phyloP scores from a whole-genome alignment of 1,140 invertebrate genomes.

The Drosophila trapezifrons region DNA sequence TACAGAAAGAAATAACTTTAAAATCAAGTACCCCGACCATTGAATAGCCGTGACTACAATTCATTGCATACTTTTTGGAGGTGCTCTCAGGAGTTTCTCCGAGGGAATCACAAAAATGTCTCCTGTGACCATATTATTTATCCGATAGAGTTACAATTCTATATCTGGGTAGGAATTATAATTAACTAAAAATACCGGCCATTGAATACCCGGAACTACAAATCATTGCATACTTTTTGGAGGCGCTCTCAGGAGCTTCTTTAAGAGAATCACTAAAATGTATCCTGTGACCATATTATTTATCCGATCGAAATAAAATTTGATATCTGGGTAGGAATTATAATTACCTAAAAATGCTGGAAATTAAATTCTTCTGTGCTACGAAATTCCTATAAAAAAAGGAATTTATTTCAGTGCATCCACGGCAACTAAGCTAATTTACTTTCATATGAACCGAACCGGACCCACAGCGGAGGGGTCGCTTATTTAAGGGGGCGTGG shows the following conservation, averaged over 20 bases:
- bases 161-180: not conserved
- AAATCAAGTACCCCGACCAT: too few species aligned
- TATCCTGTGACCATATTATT: too few species aligned
- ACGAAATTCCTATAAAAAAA: not conserved
- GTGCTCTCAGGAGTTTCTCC: not conserved
- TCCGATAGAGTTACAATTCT: not conserved
- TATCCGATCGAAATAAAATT: not conserved
- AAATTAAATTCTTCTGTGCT: not conserved
- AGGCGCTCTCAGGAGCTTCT: not conserved
- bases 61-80: not conserved
- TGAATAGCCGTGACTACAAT: not conserved
- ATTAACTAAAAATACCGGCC: too few species aligned
- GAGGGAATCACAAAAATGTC: too few species aligned
- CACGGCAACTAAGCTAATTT: constrained; percentile 70
- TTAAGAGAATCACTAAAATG: too few species aligned
- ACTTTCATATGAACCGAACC: constrained; percentile 72
- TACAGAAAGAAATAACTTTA: too few species aligned
- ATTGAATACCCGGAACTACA: not conserved
- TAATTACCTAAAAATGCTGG: not conserved
- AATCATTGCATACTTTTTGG: not conserved
- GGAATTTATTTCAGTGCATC: constrained; percentile 19
- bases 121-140: too few species aligned
- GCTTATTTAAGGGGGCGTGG: constrained; percentile 25
- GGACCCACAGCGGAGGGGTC: constrained; percentile 1
- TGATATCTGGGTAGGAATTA: not conserved